phyloP scores from a whole-genome alignment of 2,113 vertebrate genomes.

The Macroglossus sobrinus region DNA sequence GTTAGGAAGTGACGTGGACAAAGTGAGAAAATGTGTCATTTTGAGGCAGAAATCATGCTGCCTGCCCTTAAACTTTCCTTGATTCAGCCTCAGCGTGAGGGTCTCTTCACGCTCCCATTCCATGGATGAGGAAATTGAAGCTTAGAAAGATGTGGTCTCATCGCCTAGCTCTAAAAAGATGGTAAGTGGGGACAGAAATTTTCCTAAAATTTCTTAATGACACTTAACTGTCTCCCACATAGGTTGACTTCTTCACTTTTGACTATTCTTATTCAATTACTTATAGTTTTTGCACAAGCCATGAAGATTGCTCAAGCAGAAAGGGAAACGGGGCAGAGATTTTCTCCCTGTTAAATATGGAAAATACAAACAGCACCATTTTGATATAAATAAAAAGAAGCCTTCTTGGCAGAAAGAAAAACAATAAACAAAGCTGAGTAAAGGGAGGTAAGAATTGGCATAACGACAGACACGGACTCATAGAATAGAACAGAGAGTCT shows the following conservation, averaged over 20 bases:
- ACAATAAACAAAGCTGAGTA: not conserved
- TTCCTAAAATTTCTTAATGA: not conserved
- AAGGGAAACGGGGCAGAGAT: not conserved
- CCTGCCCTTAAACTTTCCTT: not conserved
- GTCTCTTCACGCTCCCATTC: not conserved
- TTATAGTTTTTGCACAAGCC: not conserved
- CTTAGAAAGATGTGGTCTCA: not conserved
- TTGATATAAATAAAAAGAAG: not conserved
- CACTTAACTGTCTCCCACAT: not conserved
- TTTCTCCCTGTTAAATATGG: not conserved
- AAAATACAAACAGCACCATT: not conserved
- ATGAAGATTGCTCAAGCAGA: not conserved
- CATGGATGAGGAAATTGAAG: not conserved
- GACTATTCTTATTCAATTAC: not conserved
- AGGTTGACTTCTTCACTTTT: not conserved
- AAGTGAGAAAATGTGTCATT: not conserved
- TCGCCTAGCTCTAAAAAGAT: not conserved
- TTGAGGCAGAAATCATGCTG: not conserved
- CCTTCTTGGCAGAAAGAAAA: not conserved
- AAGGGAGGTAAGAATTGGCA: not conserved
- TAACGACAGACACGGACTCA: not conserved
- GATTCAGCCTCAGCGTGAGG: rapidly evolving
- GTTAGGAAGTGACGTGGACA: not conserved
- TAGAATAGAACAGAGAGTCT: not conserved
- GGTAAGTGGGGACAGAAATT: not conserved